A percentile compares a stretch with the other conserved stretches of the same genome.
phyloP scores from a whole-genome alignment of 2,113 vertebrate genomes.

The Thamnaconus septentrionalis region DNA sequence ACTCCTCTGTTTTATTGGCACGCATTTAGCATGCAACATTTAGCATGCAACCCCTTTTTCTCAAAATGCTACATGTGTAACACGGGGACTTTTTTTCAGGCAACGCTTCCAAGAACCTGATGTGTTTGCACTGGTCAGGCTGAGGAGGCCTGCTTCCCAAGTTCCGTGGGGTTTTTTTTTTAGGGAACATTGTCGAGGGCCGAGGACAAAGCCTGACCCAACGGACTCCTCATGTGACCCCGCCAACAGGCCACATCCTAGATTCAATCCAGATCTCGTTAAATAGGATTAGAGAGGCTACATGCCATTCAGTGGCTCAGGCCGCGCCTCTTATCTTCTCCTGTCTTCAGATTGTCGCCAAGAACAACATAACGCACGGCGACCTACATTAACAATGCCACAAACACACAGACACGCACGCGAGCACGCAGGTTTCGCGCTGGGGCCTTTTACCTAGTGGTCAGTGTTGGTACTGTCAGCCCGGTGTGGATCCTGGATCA shows the following conservation, averaged over 20 bases:
- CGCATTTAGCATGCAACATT: not conserved
- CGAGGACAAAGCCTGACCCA: conserved; percentile 34
- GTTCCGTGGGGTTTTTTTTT: not conserved
- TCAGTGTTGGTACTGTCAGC: too few relatives aligned
- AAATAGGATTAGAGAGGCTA: conserved; percentile 74
- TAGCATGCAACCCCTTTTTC: too few relatives aligned
- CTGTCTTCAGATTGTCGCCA: conserved; percentile 62
- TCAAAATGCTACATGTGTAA: too few relatives aligned
- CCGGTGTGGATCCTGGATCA: too few relatives aligned
- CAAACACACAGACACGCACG: not conserved
- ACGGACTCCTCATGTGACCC: conserved; percentile 56
- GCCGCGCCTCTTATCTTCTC: conserved; percentile 67
- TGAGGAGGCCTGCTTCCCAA: too few relatives aligned
- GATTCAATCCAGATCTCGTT: conserved; percentile 60
- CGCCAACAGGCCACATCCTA: conserved; percentile 39
- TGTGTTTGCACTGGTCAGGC: not conserved
- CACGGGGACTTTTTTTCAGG: too few relatives aligned
- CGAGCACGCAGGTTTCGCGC: too few relatives aligned
- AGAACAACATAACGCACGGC: conserved; percentile 60
- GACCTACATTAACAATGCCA: conserved; percentile 67
- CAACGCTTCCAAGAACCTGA: too few relatives aligned
- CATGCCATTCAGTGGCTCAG: conserved; percentile 64
- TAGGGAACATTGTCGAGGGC: not conserved
- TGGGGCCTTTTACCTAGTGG: too few relatives aligned
- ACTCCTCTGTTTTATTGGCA: not conserved